Percentiles rank a stretch among this genome's conserved stretches.
These are phyloP conservation scores for Mustela nigripes DNA, from an alignment of 2,113 vertebrate genomes.

Conservation along the genomic window DNA sequence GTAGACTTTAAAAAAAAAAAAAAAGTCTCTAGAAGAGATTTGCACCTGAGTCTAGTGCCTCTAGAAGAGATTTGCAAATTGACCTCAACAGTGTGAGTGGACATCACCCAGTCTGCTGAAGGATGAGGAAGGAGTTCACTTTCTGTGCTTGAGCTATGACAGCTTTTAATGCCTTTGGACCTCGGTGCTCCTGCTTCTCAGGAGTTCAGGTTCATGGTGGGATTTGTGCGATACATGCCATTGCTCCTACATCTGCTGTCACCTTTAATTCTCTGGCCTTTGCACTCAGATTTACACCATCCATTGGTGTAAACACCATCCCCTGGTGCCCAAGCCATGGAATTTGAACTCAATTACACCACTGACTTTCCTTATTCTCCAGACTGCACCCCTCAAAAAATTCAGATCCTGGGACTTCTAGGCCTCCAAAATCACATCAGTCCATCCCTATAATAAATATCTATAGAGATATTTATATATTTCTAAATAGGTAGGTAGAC, in stretches of 20 bases:
- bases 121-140: neutral
- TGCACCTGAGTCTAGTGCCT: neutral
- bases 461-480: neutral
- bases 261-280: neutral
- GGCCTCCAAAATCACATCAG: neutral
- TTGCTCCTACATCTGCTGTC: neutral
- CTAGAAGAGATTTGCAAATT: neutral
- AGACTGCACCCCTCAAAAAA: neutral
- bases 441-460: neutral
- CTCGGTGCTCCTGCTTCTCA: neutral
- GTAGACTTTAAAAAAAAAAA: too few species aligned
- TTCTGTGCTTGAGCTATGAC: neutral
- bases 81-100: neutral
- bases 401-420: neutral
- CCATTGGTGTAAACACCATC: neutral
- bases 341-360: neutral
- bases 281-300: neutral
- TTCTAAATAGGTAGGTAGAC: neutral
- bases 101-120: neutral
- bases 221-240: neutral
- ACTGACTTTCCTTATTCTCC: neutral
- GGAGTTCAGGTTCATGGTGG: neutral
- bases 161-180: neutral
- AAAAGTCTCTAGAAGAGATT: neutral
- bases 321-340: neutral